Conservation (phyloP, 2,113 vertebrate species). For the Halichoeres trimaculatus region DNA sequence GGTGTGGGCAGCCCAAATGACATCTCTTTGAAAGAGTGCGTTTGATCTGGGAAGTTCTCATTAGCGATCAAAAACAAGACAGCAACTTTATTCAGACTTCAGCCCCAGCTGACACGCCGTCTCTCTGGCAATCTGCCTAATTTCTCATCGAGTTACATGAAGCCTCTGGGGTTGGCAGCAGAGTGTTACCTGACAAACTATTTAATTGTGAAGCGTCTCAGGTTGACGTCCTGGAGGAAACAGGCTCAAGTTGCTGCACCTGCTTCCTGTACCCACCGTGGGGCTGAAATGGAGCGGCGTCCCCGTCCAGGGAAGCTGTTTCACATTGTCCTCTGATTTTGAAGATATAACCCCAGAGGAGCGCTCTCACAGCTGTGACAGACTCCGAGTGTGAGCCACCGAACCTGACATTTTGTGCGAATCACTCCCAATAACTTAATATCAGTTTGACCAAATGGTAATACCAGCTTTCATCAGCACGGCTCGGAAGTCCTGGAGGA, state of each 20-base stretch:
- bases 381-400: not conserved
- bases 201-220: not conserved
- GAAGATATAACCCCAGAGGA: no score
- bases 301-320: not conserved
- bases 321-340: not conserved
- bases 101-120: not conserved
- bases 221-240: not conserved
- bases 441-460: not conserved
- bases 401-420: not conserved
- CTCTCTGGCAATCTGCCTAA: not conserved
- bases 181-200: not conserved
- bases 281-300: no score
- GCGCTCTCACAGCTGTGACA: not conserved
- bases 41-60: conserved; percentile 43
- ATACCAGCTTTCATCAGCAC: no score
- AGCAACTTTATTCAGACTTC: conserved; percentile 7
- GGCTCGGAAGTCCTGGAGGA: not conserved
- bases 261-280: not conserved
- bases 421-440: not conserved
- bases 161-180: not conserved
- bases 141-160: not conserved
- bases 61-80: conserved; percentile 37
- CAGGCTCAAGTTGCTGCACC: not conserved
- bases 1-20: conserved; percentile 52
- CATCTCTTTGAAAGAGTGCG: conserved; percentile 2